Percentiles rank a stretch among this genome's conserved stretches.
Evolutionary conservation across 2,888 invertebrate species (phyloP).

Genomic region (Salpingus planirostris): DNA sequence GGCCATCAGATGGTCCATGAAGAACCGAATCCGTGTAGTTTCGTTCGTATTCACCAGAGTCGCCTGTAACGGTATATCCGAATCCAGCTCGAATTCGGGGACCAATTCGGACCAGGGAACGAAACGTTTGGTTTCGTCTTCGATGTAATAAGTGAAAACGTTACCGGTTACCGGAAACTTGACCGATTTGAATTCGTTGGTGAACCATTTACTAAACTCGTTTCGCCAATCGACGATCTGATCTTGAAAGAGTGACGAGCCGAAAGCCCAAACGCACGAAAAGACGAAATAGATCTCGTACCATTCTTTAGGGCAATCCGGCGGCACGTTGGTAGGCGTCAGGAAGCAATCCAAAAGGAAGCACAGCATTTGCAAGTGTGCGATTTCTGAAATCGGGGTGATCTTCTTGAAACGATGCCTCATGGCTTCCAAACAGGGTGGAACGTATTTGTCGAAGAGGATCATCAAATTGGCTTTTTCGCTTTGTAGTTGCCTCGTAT

Average conservation of each 20-base stretch:
- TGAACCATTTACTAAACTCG: slow-evolving; percentile 94
- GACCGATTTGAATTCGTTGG: slow-evolving; percentile 82
- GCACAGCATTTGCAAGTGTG: slow-evolving; percentile 82
- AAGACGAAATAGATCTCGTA: slow-evolving; percentile 92
- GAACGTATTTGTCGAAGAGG: slow-evolving; percentile 90
- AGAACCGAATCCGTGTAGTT: slow-evolving; percentile 74
- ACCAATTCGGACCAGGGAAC: slow-evolving; percentile 81
- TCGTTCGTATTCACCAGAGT: slow-evolving; percentile 78
- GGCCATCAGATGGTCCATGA: slow-evolving; percentile 74
- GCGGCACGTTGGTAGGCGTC: slow-evolving; percentile 68
- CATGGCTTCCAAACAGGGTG: slow-evolving; percentile 66
- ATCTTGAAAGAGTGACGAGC: slow-evolving; percentile 85
- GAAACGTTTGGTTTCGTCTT: slow-evolving; percentile 76
- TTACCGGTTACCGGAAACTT: slow-evolving; percentile 72
- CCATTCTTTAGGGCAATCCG: slow-evolving; percentile 89
- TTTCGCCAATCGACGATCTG: slow-evolving; percentile 84
- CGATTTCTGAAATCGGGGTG: slow-evolving; percentile 83
- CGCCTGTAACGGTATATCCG: slow-evolving; percentile 73
- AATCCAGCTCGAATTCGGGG: slow-evolving; percentile 69
- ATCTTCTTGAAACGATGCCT: slow-evolving; percentile 76
- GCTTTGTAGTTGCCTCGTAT: slow-evolving; percentile 58
- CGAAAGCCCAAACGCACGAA: slow-evolving; percentile 87
- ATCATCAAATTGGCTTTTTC: slow-evolving; percentile 76
- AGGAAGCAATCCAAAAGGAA: slow-evolving; percentile 78
- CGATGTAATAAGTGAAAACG: slow-evolving; percentile 85